Base-by-base conservation (phyloP, 2,888 invertebrate genomes). In the Augiades crinisus region DNA sequence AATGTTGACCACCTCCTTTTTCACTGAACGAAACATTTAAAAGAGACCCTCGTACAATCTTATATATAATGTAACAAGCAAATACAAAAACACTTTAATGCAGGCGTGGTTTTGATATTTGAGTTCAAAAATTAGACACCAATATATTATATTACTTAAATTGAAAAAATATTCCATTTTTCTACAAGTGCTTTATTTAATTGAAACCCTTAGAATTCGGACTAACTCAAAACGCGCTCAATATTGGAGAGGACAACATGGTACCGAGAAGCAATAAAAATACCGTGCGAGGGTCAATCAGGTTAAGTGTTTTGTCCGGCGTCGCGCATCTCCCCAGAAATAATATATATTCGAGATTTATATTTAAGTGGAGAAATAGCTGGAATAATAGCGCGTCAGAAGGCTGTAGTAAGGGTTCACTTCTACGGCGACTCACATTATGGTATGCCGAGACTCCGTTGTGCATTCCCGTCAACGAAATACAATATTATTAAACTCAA, bases 241-340 rank as follows among this genome's bases (percentile, higher is more conserved):
- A 50, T 50, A 50, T 43, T 14, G 38, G 19, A 47, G 40, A 41
- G 34, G 34, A 43, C 22, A 68, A 68, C 65, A 68, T 64, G 56
- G 67, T 37, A 61, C 64, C 67, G 63, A 58, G 64, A 75, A 67
- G 80, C 78, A 81, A 82, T 81, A 82, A 81, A 82, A 82, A 81
- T 81, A 80, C 82, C 81, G 65, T 55, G 66, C 67, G 58, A 70
- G 78, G 82, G 81, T 81, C 82, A 82, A 81, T 81, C 81, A 80
- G 77, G 80, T 78, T 79, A 78, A 81, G 81, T 81, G 81, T 79
- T 73, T 70, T 75, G 78, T 78, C 79, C 79, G 60, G 49, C 49
- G 75, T 62, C 61, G 71, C 63, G 65, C 64, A 67, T 73, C 67
- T 60, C 56, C 60, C 56, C 70, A 68, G 58, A 67, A 70, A 78